Evolutionary conservation across 2,888 invertebrate species (phyloP).

Genomic region (Nomada lathburiana): DNA sequence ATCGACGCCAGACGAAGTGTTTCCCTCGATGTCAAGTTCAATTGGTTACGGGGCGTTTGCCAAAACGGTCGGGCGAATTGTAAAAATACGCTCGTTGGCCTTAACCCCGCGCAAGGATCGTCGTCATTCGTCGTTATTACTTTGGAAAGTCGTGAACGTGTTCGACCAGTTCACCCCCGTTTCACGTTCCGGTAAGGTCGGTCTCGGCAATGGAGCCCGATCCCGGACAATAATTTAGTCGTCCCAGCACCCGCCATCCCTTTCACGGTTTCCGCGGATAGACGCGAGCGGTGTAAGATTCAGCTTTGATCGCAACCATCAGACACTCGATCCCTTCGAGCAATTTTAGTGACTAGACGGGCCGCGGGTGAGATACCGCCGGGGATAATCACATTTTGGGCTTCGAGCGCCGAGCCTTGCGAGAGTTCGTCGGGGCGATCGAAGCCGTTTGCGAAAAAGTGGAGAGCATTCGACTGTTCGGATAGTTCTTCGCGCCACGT

Average conservation of each 20-base stretch:
- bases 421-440: too few relatives aligned
- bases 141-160: slow-evolving; percentile 14
- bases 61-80: slow-evolving; percentile 76
- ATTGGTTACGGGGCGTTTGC: slow-evolving; percentile 57
- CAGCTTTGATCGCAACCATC: slow-evolving; percentile 10
- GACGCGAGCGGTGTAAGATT: not conserved
- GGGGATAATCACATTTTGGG: too few relatives aligned
- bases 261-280: not conserved
- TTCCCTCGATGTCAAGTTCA: slow-evolving; percentile 35
- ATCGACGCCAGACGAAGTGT: not conserved
- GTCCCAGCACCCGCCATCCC: too few relatives aligned
- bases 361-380: too few relatives aligned
- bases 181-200: not conserved
- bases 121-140: slow-evolving; percentile 46
- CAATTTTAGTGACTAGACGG: not conserved
- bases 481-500: too few relatives aligned
- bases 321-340: not conserved
- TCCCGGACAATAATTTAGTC: slow-evolving; percentile 16
- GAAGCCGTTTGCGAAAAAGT: too few relatives aligned
- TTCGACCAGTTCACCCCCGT: not conserved
- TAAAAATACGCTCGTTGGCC: slow-evolving; percentile 73
- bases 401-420: too few relatives aligned
- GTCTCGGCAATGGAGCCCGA: not conserved
- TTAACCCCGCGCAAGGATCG: slow-evolving; percentile 19
- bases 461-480: too few relatives aligned